Base-by-base conservation (phyloP, 1,140 invertebrate genomes). In the Calliphora vicina region DNA sequence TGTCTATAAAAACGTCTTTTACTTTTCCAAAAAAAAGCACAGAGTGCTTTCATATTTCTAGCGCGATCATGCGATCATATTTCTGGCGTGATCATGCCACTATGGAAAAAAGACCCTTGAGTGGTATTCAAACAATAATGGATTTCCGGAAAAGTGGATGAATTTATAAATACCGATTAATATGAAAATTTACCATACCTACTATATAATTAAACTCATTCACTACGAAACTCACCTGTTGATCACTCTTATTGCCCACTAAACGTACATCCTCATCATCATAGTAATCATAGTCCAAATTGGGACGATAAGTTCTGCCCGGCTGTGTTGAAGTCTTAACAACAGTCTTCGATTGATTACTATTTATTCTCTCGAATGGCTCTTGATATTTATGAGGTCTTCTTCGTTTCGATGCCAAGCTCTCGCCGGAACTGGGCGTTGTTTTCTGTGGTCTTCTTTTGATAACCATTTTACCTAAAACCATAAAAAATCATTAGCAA, bases 211-310 rank as follows among this genome's bases (percentile, higher is more conserved):
- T 35, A 35, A 35, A 35, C 10, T 35, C 29, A 35, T 35, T 35
- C 35, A 35, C 29, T 35, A 35, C 29, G n/a, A 35, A 35, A 35
- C 35, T 81, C 27, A 84, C 82, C 81, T 84, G 82, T 45, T 84
- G 82, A 0, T 82, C 83, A n/a, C 82, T 84, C 5, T 92, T 91
- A 84, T 93, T 93, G n/a, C 90, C 91, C 20, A 93, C 89, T 10
- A 94, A 85, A 25, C 92, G 92, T 29, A 92, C 91, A 80, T 92
- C 91, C 23, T 92, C 92, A 82, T 94, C 93, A 84, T 94, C 94
- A 85, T 94, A 95, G 87, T 95, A 95, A 87, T 95, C 94, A 85
- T 94, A 95, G 85, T 94, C 93, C 1, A 91, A 87, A 4, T 92
- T 90, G 67, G 91, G 91, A 80, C 87, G 88, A 86, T 86, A 91